phyloP scores from a whole-genome alignment of 2,888 invertebrate species.

The Drosophila falleni region DNA sequence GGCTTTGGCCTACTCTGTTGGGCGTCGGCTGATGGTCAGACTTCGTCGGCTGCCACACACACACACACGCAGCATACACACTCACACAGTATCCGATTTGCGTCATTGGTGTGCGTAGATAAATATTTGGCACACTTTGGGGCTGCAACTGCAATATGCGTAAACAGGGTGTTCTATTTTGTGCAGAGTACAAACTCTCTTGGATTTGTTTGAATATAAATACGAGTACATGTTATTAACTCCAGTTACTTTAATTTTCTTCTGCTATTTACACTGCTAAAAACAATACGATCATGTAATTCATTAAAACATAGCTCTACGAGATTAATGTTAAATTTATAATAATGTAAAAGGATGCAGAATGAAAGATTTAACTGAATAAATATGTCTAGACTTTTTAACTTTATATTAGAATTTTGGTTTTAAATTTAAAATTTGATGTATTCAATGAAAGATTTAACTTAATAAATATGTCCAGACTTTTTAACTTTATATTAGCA shows the following conservation, averaged over 20 bases:
- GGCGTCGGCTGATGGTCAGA: constrained; percentile 53
- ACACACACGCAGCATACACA: constrained; percentile 1
- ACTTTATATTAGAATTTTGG: no score
- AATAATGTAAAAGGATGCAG: no score
- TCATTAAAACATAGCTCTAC: no score
- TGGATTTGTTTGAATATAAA: neutral
- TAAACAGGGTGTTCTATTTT: constrained; percentile 38
- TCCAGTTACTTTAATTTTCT: neutral
- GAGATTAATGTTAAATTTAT: no score
- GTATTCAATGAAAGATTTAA: no score
- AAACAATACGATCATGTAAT: no score
- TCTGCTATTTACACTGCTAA: neutral
- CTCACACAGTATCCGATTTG: constrained; percentile 7
- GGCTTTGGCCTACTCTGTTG: constrained; percentile 63
- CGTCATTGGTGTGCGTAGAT: constrained; percentile 21
- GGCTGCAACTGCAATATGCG: constrained; percentile 29
- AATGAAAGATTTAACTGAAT: no score
- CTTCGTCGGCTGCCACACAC: constrained; percentile 11
- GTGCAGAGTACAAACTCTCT: neutral
- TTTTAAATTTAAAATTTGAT: no score
- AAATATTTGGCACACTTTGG: constrained; percentile 16
- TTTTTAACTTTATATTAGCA: no score
- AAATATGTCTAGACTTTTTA: no score
- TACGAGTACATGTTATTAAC: neutral
- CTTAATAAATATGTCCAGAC: no score